Conservation (phyloP, 1,140 invertebrate species). For the Drosophila subpulchrella region DNA sequence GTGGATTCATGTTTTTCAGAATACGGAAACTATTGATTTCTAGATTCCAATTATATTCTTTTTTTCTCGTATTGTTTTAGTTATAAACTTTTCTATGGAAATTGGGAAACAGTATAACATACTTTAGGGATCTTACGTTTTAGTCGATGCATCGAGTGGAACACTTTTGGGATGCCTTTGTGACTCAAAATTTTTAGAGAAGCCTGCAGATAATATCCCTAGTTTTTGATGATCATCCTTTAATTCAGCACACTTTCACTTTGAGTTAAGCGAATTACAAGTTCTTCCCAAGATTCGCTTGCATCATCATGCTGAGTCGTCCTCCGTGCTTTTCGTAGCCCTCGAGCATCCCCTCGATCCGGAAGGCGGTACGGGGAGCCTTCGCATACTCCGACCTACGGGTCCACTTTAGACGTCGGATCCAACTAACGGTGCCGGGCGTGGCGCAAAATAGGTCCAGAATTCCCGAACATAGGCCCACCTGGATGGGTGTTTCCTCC, state of each 20-base stretch:
- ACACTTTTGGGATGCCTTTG: neutral
- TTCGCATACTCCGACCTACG: constrained; percentile 86
- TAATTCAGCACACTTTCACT: neutral
- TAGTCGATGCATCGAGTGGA: neutral
- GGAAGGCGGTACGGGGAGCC: constrained; percentile 85
- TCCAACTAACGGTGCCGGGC: constrained; percentile 89
- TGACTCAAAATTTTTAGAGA: neutral
- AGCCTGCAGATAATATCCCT: neutral
- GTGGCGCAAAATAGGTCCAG: constrained; percentile 90
- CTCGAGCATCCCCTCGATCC: constrained; percentile 86
- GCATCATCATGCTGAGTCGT: constrained; percentile 87
- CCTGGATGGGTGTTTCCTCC: constrained; percentile 86
- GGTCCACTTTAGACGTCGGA: constrained; percentile 88
- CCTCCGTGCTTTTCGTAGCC: constrained; percentile 88
- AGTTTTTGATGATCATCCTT: neutral
- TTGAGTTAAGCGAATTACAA: neutral
- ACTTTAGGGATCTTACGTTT: neutral
- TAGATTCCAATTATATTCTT: neutral
- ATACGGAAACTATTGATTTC: no score
- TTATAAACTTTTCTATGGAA: neutral
- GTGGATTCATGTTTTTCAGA: no score
- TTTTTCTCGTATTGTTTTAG: neutral
- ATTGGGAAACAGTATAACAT: neutral
- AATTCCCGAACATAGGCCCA: constrained; percentile 84
- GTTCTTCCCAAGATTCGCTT: neutral